Percentiles rank a stretch among this genome's conserved stretches.
phyloP scores from a whole-genome alignment of 2,888 invertebrate species.

The Phorcus lineatus region DNA sequence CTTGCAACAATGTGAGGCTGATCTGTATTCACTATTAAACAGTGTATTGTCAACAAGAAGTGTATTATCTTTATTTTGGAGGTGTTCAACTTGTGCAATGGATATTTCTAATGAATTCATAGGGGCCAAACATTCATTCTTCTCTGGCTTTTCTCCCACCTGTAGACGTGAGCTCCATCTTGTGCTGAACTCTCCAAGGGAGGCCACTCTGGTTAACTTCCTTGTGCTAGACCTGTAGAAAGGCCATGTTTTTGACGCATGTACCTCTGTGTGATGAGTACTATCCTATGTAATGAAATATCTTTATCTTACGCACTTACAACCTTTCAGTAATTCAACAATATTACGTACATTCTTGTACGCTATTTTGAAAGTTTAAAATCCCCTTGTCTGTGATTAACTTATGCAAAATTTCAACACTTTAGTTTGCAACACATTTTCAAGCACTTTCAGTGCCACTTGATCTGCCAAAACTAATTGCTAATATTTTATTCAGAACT shows the following conservation, averaged over 20 bases:
- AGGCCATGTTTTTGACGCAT: conserved; percentile 17
- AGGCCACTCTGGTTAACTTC: conserved; percentile 16
- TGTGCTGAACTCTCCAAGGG: not conserved
- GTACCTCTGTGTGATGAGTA: conserved; percentile 14
- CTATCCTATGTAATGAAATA: conserved; percentile 12
- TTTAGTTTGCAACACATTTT: conserved; percentile 1
- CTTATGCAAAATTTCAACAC: conserved; percentile 18
- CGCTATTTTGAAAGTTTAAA: not conserved
- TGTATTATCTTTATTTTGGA: conserved; percentile 18
- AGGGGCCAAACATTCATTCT: conserved; percentile 27
- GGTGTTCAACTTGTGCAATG: conserved; percentile 22
- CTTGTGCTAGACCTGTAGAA: conserved; percentile 24
- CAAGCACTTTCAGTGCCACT: not conserved
- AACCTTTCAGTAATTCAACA: conserved; percentile 12
- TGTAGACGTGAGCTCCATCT: not conserved
- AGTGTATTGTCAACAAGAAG: conserved; percentile 4
- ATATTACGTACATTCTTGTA: not conserved
- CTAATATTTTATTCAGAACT: not conserved
- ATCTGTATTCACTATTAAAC: conserved; percentile 12
- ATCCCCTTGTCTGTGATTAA: not conserved
- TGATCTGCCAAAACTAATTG: not conserved
- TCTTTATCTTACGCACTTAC: conserved; percentile 22
- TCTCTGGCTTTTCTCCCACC: conserved; percentile 16
- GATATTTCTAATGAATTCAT: conserved; percentile 25
- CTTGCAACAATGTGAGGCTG: not conserved